Evolutionary conservation across 1,140 invertebrate genomes (phyloP).

Genomic region (Bursaphelenchus mucronatus): DNA sequence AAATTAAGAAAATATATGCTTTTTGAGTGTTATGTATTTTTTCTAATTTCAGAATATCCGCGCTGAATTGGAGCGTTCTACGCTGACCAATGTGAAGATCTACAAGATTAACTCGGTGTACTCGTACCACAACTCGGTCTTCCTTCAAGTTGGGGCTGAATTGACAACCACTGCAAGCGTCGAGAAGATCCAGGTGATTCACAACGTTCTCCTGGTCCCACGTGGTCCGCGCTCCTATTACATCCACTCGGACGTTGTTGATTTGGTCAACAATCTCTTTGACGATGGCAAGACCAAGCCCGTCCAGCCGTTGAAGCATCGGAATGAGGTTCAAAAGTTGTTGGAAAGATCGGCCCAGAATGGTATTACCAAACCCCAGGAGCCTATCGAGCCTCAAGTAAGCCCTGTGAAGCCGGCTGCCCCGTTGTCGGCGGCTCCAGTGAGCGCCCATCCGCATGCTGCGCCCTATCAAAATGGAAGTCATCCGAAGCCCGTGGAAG

Average conservation of each 20-base stretch:
- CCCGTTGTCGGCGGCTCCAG: not conserved
- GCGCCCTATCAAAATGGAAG: constrained; percentile 1
- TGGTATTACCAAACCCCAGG: not conserved
- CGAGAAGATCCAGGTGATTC: constrained; percentile 1
- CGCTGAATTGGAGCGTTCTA: constrained; percentile 1
- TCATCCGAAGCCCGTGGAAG: not conserved
- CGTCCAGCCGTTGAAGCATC: not conserved
- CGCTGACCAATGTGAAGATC: constrained; percentile 6
- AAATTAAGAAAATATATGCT: no score
- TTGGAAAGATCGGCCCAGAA: constrained; percentile 1
- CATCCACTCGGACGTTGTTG: constrained; percentile 13
- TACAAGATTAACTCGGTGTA: constrained; percentile 13
- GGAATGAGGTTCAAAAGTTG: not conserved
- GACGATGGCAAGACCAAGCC: not conserved
- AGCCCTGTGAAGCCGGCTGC: constrained; percentile 3
- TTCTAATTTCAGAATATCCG: constrained; percentile 6
- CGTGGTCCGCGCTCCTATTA: constrained; percentile 14
- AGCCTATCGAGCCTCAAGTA: not conserved
- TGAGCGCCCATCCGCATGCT: not conserved
- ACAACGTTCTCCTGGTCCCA: constrained; percentile 16
- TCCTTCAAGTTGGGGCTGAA: constrained; percentile 11
- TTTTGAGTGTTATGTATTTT: not conserved
- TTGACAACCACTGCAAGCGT: not conserved
- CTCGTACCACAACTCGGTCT: constrained; percentile 11
- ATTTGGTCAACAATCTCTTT: constrained; percentile 13